These are phyloP conservation scores for zebrafish (Danio rerio) DNA, from an alignment of 2,113 vertebrate species.

Conservation along the genomic window GRCz12tu NC_133198.1:38213501-38214000, in stretches of 20 bases:
- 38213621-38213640: not conserved
- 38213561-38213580: constrained; percentile 16
- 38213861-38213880: too few species aligned
- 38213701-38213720: not conserved
- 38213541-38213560: not conserved
- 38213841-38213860: too few species aligned
- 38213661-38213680: not conserved
- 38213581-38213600: not conserved
- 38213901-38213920: too few species aligned
- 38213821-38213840: too few species aligned
- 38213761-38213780: not conserved
- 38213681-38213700: not conserved
- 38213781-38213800: not conserved
- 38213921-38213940: too few species aligned
- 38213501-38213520: constrained; percentile 11
- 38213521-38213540: constrained; percentile 8
- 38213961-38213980: too few species aligned
- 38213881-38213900: too few species aligned
- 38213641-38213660: not conserved
- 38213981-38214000: too few species aligned
- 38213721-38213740: not conserved
- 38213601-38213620: not conserved
- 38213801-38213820: too few species aligned
- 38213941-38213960: too few species aligned
- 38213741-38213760: not conserved